phyloP scores from a whole-genome alignment of 35 echinoderm and acorn worm species.

The Apostichopus californicus region DNA sequence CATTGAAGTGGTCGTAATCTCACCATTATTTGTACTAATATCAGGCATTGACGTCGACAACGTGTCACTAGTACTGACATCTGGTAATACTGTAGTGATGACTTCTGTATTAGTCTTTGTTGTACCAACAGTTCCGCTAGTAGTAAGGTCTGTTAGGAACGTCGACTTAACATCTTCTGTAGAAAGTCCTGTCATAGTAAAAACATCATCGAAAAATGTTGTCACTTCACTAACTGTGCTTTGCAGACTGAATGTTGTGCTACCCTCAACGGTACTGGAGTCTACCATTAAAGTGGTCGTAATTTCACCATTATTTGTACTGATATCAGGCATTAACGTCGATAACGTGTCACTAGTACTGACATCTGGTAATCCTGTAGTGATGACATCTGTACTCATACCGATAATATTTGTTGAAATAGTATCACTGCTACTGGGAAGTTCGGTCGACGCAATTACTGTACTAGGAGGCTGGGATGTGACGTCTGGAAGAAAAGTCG shows the following conservation, averaged over 20 bases:
- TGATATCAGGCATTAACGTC: no score
- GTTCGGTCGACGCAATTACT: background rate
- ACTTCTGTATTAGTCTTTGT: background rate
- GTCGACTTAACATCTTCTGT: background rate
- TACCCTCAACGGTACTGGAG: background rate
- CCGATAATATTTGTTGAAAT: background rate
- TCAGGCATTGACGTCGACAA: no score
- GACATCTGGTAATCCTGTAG: background rate
- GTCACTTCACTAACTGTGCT: no score
- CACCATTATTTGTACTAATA: no score
- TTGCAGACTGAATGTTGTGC: background rate
- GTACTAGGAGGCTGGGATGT: background rate
- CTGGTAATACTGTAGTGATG: background rate
- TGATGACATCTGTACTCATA: background rate
- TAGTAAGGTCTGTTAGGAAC: background rate
- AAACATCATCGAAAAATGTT: no score
- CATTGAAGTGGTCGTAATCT: background rate
- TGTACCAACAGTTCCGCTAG: no score
- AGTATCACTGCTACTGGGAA: background rate
- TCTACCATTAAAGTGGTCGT: background rate
- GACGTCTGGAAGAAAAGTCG: background rate
- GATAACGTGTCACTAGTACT: no score
- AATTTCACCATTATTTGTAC: no score
- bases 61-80: no score
- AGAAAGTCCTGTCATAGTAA: background rate